Base-by-base conservation (phyloP, 2,797 vertebrate genomes). In the Scarus forsteni region DNA sequence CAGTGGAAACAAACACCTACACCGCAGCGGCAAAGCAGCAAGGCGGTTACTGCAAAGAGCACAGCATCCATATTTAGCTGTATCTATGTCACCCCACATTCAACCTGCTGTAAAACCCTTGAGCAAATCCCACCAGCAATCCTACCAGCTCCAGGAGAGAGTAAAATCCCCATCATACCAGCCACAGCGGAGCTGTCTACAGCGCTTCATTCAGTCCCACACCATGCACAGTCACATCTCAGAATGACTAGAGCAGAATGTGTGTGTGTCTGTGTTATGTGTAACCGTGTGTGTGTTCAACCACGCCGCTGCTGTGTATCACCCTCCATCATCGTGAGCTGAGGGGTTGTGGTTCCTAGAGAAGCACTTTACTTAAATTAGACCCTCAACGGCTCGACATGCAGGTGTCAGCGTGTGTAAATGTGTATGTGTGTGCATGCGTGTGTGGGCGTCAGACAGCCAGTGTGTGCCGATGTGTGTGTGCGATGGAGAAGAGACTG, bases 321-420 rank as follows among this genome's bases (percentile, higher is more conserved):
- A 81, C 61, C 84, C 89, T 90, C 87, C 83, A 87, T 86, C 86
- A 90, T 84, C 75, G 71, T 75, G 81, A 87, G 86, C 81, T 78
- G 85, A 90, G 88, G 86, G 89, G 81, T 84, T 90, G 88, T 87
- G 90, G 89, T 92, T 91, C 87, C 86, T 84, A 80, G 85, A 92
- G 90, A 90, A 90, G 89, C 90, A 92, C 89, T 91, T 91, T 90
- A 91, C 91, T 89, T 91, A 92, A 92, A 91, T 92, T 91, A 92
- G 91, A 89, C 90, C 88, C 87, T 91, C 88, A 89, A 91, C 88
- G 76, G 63, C 83, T 92, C 89, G 45, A 86, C 79, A 71, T 86
- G 88, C 90, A 91, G 90, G 89, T 91, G 91, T 91, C 81, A 82
- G 73, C 38, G 68, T 76, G 84, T 68, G 74, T 65, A 8, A 51